Base-by-base conservation (phyloP, 2,888 invertebrate species). In the Pheosia tremula region DNA sequence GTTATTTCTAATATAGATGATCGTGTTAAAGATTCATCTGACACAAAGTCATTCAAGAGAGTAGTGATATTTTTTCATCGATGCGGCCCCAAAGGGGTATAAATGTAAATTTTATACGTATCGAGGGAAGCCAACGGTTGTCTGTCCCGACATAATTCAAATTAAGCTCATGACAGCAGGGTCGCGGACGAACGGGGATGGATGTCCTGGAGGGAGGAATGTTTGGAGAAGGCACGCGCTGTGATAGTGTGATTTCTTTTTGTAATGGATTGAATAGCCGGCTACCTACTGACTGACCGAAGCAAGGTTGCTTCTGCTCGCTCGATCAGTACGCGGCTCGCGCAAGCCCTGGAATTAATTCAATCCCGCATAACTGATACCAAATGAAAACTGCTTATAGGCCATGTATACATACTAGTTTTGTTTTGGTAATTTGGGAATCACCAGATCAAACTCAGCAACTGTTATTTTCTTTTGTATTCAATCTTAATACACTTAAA, bases 111-210 rank as follows among this genome's bases (percentile, higher is more conserved):
- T 87, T 85, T 87, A 86, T 88, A 84, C 81, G 79, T 85, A 84
- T 82, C 75, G 84, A 77, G 77, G 79, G 78, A 5, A 71, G 59
- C 74, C 67, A 71, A 74, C 68, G 75, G 82, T 78, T 79, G 86
- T 83, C 86, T 83, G 85, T 75, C 81, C 84, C 79, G 78, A 77
- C 86, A 89, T 92, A 89, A 92, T 90, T 92, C 91, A 91, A 91
- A 91, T 91, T 91, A 91, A 88, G 87, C 87, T 81, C 86, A 82
- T 86, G 89, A 87, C 88, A 87, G 86, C 81, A 77, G 87, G 89
- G 87, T 81, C 73, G 73, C 64, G 75, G 78, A 72, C 79, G 72
- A 61, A 72, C 69, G 67, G 75, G 24, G 64, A 68, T 70, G 67
- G 55, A 71, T 39, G 55, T 10, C 73, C 60, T 37, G 59, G 67